phyloP scores from a whole-genome alignment of 2,113 vertebrate species.

The Muscicapa adusta region DNA sequence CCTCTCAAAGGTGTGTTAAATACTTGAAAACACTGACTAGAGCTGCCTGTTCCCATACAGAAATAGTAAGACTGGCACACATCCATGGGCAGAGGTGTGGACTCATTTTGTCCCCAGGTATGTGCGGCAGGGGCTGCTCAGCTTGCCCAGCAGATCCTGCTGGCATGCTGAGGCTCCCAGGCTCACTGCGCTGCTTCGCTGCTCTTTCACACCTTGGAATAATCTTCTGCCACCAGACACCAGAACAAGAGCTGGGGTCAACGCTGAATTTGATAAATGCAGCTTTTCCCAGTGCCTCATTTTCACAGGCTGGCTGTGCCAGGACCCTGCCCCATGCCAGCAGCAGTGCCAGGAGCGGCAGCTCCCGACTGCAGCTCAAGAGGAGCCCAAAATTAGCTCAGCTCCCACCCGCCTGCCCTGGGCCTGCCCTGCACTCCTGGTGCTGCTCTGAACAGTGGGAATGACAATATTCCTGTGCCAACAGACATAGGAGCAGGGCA shows the following conservation, averaged over 20 bases:
- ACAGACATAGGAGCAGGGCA: not conserved
- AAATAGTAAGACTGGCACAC: rapidly evolving
- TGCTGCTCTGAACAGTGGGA: not conserved
- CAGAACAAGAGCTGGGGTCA: not conserved
- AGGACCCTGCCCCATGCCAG: not conserved
- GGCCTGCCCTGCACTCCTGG: not conserved
- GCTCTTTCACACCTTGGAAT: not conserved
- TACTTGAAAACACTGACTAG: too few relatives aligned
- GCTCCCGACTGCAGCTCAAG: not conserved
- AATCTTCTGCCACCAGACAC: not conserved
- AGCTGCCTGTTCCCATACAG: not conserved
- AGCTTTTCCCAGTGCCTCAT: not conserved
- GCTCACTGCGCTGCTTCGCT: not conserved
- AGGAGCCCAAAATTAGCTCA: conserved; percentile 11
- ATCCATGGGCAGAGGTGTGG: too few relatives aligned
- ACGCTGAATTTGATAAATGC: not conserved
- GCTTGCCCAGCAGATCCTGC: not conserved
- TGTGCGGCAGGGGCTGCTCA: not conserved
- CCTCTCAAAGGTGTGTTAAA: not conserved
- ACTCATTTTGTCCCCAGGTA: rapidly evolving
- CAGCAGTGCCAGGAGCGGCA: rapidly evolving
- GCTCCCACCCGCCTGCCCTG: not conserved
- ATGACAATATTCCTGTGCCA: not conserved
- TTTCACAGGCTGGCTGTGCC: not conserved
- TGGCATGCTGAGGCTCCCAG: not conserved